A percentile compares a stretch with the other conserved stretches of the same genome.
phyloP scores from a whole-genome alignment of 2,888 invertebrate genomes.

The Candidula unifasciata region DNA sequence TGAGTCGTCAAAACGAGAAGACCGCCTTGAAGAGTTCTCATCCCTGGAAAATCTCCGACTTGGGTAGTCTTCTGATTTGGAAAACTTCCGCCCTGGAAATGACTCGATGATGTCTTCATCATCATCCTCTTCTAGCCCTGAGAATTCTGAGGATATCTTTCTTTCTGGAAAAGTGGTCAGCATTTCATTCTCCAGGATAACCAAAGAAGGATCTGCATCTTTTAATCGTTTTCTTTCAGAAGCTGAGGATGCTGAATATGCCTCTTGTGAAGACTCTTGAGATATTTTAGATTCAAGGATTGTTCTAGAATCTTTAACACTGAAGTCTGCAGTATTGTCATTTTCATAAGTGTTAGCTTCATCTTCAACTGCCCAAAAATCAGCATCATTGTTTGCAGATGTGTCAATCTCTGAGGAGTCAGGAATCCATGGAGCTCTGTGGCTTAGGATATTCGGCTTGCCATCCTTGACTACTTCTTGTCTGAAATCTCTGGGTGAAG shows the following conservation, averaged over 20 bases:
- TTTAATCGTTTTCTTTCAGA: slow-evolving; percentile 23
- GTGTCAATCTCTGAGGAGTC: not conserved
- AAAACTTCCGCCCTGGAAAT: slow-evolving; percentile 49
- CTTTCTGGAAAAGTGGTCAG: slow-evolving; percentile 44
- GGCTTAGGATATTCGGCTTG: too few relatives aligned
- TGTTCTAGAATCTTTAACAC: not conserved
- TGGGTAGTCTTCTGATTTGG: slow-evolving; percentile 50
- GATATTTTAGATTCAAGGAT: not conserved
- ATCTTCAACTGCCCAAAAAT: not conserved
- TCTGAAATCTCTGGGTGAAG: not conserved
- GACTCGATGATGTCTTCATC: slow-evolving; percentile 34
- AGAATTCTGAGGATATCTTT: slow-evolving; percentile 17
- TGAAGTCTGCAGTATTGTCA: not conserved
- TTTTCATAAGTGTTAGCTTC: not conserved
- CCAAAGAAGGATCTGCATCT: slow-evolving; percentile 38
- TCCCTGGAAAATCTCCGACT: slow-evolving; percentile 48
- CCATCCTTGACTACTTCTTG: not conserved
- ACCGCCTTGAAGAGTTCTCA: slow-evolving; percentile 36
- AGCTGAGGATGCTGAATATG: not conserved
- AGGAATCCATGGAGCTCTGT: too few relatives aligned
- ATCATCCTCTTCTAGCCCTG: slow-evolving; percentile 5
- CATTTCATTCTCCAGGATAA: slow-evolving; percentile 46
- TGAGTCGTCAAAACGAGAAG: slow-evolving; percentile 36
- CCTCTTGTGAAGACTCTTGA: not conserved
- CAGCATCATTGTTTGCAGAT: not conserved